phyloP scores from a whole-genome alignment of 2,888 invertebrate genomes.

The Junonia oenone region DNA sequence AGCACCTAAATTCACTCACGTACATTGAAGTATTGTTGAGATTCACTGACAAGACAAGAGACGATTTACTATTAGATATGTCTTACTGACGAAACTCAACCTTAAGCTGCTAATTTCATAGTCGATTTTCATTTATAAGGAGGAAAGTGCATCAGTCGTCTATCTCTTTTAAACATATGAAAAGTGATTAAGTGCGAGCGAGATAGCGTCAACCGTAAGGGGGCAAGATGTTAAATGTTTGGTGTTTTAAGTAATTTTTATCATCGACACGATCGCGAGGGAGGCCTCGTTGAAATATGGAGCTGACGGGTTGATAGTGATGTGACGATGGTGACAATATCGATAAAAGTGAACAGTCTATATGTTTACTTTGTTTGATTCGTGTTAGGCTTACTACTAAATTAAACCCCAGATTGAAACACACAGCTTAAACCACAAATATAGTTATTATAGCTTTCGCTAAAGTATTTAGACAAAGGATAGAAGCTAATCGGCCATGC shows the following conservation, averaged over 20 bases:
- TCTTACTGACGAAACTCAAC: constrained; percentile 12
- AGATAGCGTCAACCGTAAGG: constrained; percentile 47
- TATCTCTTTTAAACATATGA: constrained; percentile 36
- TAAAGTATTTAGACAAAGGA: too few relatives aligned
- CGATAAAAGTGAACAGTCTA: constrained; percentile 37
- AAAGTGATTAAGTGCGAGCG: constrained; percentile 37
- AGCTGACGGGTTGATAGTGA: constrained; percentile 59
- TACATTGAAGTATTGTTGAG: constrained; percentile 54
- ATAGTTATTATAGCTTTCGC: too few relatives aligned
- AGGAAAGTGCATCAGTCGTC: constrained; percentile 10
- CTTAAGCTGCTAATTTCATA: constrained; percentile 1
- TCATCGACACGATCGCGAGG: constrained; percentile 74
- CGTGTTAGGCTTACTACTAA: too few relatives aligned
- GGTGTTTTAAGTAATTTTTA: constrained; percentile 79
- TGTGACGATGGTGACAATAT: constrained; percentile 33
- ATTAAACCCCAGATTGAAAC: too few relatives aligned
- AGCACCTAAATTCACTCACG: constrained; percentile 58
- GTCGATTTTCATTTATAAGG: constrained; percentile 1
- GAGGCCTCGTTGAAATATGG: constrained; percentile 69
- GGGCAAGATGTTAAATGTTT: constrained; percentile 71
- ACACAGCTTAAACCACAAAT: too few relatives aligned
- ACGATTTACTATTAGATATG: constrained; percentile 49
- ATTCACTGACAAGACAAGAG: constrained; percentile 56
- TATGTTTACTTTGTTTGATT: constrained; percentile 8
- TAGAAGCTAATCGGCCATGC: too few relatives aligned